phyloP scores from a whole-genome alignment of 2,888 invertebrate species.

The Sisyra nigra region DNA sequence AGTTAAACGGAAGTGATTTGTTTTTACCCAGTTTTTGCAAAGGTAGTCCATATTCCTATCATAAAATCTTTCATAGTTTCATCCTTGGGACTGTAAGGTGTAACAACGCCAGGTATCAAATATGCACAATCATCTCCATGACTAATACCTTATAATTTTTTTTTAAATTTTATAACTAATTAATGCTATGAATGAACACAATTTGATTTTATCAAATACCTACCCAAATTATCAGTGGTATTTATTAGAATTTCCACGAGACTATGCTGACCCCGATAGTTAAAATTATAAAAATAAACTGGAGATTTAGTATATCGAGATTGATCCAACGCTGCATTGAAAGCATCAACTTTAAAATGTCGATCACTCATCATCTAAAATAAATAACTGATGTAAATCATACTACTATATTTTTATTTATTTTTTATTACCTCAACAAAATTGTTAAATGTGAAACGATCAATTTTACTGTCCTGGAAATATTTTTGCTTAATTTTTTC shows the following conservation, averaged over 20 bases:
- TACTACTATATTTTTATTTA: no score
- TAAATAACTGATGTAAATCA: no score
- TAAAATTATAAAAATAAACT: slow-evolving; percentile 2
- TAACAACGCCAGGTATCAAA: background rate
- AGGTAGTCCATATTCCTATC: background rate
- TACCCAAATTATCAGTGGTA: background rate
- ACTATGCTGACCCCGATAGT: background rate
- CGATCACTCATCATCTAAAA: slow-evolving; percentile 1
- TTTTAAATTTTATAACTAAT: background rate
- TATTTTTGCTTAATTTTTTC: no score
- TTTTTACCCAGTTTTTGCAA: slow-evolving; percentile 2
- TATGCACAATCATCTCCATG: slow-evolving; percentile 1
- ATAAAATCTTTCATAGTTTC: background rate
- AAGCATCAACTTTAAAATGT: background rate
- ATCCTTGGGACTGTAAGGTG: background rate
- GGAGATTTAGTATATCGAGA: background rate
- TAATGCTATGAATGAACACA: no score
- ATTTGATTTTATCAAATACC: no score
- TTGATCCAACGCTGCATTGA: background rate
- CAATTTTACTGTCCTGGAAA: no score
- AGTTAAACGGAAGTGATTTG: no score
- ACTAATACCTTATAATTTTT: background rate
- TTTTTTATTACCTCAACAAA: no score
- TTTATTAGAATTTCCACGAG: background rate
- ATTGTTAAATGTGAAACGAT: no score